phyloP scores from a whole-genome alignment of 2,113 vertebrate genomes.

The Micronycteris hirsuta region DNA sequence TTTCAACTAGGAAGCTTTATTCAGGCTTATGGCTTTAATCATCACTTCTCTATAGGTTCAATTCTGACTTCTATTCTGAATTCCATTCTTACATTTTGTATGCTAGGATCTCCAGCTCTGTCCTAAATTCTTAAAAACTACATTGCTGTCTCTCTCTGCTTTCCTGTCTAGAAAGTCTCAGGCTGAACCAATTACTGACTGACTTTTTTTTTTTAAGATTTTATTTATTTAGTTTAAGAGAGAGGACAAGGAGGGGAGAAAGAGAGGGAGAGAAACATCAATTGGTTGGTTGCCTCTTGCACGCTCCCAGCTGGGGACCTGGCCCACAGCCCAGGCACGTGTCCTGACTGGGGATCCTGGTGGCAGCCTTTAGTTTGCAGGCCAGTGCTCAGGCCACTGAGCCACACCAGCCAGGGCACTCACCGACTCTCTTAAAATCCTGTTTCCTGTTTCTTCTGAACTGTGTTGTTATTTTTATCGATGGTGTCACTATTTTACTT shows the following conservation, averaged over 20 bases:
- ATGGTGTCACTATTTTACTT: background rate
- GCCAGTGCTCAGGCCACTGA: too few species aligned
- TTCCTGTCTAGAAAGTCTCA: background rate
- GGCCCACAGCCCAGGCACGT: too few species aligned
- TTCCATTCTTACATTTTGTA: background rate
- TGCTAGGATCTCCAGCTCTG: background rate
- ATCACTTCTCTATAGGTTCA: background rate
- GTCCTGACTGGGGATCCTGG: too few species aligned
- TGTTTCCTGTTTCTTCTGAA: background rate
- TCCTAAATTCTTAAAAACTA: background rate
- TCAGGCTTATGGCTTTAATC: background rate
- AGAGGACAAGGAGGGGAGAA: too few species aligned
- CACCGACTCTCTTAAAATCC: background rate
- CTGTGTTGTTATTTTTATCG: background rate
- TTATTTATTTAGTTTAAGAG: too few species aligned
- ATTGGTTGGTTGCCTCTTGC: too few species aligned
- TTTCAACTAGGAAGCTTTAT: background rate
- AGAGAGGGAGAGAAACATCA: too few species aligned
- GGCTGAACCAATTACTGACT: background rate
- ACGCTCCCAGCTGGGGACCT: too few species aligned
- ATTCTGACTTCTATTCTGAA: background rate
- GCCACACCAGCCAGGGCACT: too few species aligned
- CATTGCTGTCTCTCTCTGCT: background rate
- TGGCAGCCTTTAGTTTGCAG: too few species aligned
- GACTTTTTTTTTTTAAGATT: background rate